phyloP scores from a whole-genome alignment of 2,888 invertebrate genomes.

The Noctua comes region DNA sequence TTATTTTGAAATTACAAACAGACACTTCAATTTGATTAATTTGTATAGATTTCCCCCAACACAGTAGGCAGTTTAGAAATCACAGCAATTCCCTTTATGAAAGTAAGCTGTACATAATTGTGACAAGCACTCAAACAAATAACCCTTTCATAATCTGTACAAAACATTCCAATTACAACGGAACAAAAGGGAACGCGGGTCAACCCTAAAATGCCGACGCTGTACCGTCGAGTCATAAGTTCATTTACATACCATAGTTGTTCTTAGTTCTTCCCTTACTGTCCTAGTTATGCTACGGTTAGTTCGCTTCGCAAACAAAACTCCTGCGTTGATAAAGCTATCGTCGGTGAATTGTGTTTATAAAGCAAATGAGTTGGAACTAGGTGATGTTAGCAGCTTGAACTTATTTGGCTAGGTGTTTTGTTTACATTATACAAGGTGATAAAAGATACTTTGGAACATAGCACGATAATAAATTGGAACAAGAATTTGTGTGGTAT shows the following conservation, averaged over 20 bases:
- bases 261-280: slow-evolving; percentile 52
- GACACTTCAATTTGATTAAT: too few relatives aligned
- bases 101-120: slow-evolving; percentile 18
- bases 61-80: slow-evolving; percentile 21
- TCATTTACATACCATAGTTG: slow-evolving; percentile 57
- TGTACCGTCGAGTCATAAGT: slow-evolving; percentile 34
- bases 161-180: slow-evolving; percentile 47
- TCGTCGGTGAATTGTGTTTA: slow-evolving; percentile 42
- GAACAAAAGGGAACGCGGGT: slow-evolving; percentile 37
- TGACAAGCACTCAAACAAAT: slow-evolving; percentile 32
- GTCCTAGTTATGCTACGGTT: slow-evolving; percentile 47
- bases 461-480: background rate
- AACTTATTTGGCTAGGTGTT: background rate
- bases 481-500: too few relatives aligned
- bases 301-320: slow-evolving; percentile 54
- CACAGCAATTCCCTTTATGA: slow-evolving; percentile 19
- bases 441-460: background rate
- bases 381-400: background rate
- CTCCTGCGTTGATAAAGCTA: slow-evolving; percentile 52
- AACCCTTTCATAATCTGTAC: slow-evolving; percentile 34
- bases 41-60: background rate
- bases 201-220: slow-evolving; percentile 48
- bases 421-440: slow-evolving; percentile 22
- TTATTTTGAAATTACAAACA: too few relatives aligned
- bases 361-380: slow-evolving; percentile 25